Evolutionary conservation across 1,140 invertebrate species (phyloP).

Genomic region (Drosophila eugracilis): DNA sequence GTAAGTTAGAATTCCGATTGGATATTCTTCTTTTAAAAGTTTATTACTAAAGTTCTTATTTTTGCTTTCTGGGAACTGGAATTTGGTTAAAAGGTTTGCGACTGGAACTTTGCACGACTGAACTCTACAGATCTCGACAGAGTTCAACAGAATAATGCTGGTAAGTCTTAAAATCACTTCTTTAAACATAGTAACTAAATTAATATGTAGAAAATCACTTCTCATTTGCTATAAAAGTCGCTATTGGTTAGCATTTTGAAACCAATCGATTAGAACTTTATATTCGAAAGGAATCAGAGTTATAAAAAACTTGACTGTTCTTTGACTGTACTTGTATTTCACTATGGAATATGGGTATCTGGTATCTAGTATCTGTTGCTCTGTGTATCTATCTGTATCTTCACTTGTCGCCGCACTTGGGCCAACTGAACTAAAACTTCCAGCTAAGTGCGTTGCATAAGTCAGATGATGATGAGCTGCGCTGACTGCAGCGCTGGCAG

Average conservation of each 20-base stretch:
- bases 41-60: too few species aligned
- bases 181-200: too few species aligned
- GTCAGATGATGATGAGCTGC: conserved; percentile 45
- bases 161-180: too few species aligned
- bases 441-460: conserved; percentile 76
- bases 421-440: conserved; percentile 71
- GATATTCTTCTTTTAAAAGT: background rate
- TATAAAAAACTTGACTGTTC: background rate
- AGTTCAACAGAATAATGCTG: too few species aligned
- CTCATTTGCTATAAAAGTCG: too few species aligned
- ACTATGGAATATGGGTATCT: conserved; percentile 16
- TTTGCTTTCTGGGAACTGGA: too few species aligned
- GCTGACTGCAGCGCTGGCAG: conserved; percentile 28
- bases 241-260: background rate
- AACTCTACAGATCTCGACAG: too few species aligned
- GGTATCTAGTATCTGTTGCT: conserved; percentile 15
- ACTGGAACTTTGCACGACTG: too few species aligned
- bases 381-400: conserved; percentile 62
- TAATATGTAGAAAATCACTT: too few species aligned
- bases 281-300: background rate
- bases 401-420: conserved; percentile 73
- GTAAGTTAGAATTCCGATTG: background rate
- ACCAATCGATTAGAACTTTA: too few species aligned
- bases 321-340: conserved; percentile 25
- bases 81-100: too few species aligned